These are phyloP conservation scores for Meloidogyne chitwoodi DNA, from an alignment of 1,140 invertebrate species.

Conservation along the genomic window DNA sequence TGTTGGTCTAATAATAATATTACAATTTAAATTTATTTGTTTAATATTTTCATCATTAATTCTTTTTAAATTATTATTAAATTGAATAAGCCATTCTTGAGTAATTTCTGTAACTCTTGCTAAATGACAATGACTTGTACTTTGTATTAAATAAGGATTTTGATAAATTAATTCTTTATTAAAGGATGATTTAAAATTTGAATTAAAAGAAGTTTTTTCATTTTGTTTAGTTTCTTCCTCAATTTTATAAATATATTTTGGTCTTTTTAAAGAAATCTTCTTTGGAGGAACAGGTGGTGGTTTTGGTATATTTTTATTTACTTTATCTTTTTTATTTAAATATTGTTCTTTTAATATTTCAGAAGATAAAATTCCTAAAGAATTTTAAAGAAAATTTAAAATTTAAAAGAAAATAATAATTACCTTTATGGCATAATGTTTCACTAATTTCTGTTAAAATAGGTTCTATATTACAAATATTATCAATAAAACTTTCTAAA, in stretches of 20 bases:
- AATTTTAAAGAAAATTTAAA: not conserved
- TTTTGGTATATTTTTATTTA: not conserved
- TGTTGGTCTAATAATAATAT: not conserved
- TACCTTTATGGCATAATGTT: not conserved
- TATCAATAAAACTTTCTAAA: slow-evolving; percentile 20
- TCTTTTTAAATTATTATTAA: not conserved
- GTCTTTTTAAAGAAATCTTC: not conserved
- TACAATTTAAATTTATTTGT: not conserved
- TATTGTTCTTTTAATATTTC: not conserved
- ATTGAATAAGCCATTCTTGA: not conserved
- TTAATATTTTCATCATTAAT: not conserved
- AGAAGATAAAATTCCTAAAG: not conserved
- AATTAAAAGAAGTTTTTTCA: not conserved
- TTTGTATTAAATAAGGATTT: slow-evolving; percentile 27
- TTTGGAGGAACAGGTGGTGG: not conserved
- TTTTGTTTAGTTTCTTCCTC: not conserved
- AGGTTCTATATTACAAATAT: slow-evolving; percentile 10
- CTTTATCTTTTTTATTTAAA: not conserved
- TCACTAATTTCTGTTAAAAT: slow-evolving; percentile 24
- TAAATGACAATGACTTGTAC: slow-evolving; percentile 21
- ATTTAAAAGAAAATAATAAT: not conserved
- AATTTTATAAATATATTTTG: not conserved
- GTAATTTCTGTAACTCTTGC: slow-evolving; percentile 28
- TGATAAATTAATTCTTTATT: not conserved
- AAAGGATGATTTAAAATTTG: no score